Evolutionary conservation across 2,888 invertebrate species (phyloP), one percentile per base, ranked within the genome.

Genomic region (Creontiades dilutus): DNA sequence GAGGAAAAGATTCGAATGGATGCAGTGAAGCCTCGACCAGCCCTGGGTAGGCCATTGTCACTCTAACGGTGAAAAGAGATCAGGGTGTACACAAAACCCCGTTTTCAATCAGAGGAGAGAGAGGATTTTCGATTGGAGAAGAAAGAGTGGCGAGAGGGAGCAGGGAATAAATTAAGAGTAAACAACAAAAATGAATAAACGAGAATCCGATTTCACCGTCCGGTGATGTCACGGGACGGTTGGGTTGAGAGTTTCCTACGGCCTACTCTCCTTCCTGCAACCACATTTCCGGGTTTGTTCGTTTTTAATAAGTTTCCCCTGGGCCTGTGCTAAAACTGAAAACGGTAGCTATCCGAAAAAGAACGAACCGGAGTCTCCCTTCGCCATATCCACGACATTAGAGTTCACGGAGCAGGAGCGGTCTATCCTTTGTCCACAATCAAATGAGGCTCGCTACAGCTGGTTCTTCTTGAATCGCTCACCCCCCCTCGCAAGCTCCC

Each of bases 181-280:
- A 68, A 68, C 68, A 23, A 68, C 68, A 23, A 68, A 68, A 68
- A 68, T 23, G 23, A 68, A 68, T 68, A 27, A 68, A 68, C 68
- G 19, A 68, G 68, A 7, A 68, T 23, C 11, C 68, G 68, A 23
- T 23, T 52, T 68, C 68, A 68, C 13, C 61, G 19, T n/a, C n/a
- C 27, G 68, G n/a, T n/a, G 57, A n/a, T 57, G 57, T 57, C 57
- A n/a, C 57, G 57, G 57, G n/a, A n/a, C 5, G 57, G n/a, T 57
- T n/a, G 37, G 7, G 37, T 7, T n/a, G n/a, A 37, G 37, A 7
- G 37, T n/a, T n/a, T 57, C 57, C 57, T 2, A n/a, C n/a, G 14
- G n/a, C n/a, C 5, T 4, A 37, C n/a, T 57, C 57, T 57, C 14
- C 16, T 57, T 57, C n/a, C n/a, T 57, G 57, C 57, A 57, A 57